These are phyloP conservation scores for Peromyscus aztecus DNA, from an alignment of 2,797 vertebrate species.

Conservation along the genomic window DNA sequence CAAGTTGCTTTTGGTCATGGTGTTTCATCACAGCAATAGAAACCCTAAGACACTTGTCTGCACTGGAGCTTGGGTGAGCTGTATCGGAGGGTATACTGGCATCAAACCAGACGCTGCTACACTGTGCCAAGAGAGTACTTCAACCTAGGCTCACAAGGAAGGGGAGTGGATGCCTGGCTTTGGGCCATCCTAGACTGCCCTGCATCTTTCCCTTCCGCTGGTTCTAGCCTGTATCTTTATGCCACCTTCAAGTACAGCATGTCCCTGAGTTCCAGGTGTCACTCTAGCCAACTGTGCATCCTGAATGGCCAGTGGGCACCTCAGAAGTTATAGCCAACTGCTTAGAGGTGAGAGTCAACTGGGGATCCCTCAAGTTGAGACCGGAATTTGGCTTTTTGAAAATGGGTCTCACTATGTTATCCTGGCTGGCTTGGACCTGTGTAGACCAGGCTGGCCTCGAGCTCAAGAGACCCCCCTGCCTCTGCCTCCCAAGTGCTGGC, in stretches of 20 bases:
- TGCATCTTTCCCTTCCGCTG: background rate
- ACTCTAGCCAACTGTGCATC: background rate
- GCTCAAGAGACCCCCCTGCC: background rate
- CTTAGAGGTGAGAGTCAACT: background rate
- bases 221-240: background rate
- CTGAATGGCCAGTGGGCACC: background rate
- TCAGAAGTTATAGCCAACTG: background rate
- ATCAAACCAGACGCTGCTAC: too few relatives aligned
- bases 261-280: background rate
- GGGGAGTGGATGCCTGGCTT: background rate
- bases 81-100: background rate
- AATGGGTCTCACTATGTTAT: background rate
- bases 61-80: background rate
- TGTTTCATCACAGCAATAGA: background rate
- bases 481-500: background rate
- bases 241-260: accelerated
- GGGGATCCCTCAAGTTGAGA: background rate
- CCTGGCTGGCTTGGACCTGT: background rate
- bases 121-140: background rate
- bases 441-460: background rate
- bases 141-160: background rate
- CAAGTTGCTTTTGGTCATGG: background rate
- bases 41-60: background rate
- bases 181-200: accelerated
- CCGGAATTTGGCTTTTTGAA: background rate